A percentile compares a stretch with the other conserved stretches of the same genome.
These are phyloP conservation scores for Mugil cephalus DNA, from an alignment of 2,113 vertebrate genomes.

Conservation along the genomic window DNA sequence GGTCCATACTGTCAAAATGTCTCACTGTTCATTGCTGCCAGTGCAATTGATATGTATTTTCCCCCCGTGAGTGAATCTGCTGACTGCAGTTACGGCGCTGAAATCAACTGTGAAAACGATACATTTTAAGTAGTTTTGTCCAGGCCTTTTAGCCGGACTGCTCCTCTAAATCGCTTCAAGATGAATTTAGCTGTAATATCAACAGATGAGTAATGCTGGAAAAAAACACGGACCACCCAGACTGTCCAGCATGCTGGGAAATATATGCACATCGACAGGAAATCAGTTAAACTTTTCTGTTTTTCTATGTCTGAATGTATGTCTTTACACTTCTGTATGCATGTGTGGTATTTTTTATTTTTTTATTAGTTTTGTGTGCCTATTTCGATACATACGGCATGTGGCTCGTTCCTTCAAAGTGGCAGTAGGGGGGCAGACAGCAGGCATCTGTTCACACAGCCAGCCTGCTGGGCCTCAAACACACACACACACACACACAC, in stretches of 20 bases:
- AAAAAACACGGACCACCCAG: slow-evolving; percentile 10
- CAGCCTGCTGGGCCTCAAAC: slow-evolving; percentile 15
- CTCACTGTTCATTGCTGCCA: too few species aligned
- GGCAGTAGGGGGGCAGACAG: slow-evolving; percentile 19
- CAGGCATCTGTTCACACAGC: slow-evolving; percentile 44
- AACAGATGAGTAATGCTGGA: slow-evolving; percentile 9
- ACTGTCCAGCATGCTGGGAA: slow-evolving; percentile 7
- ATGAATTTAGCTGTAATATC: neutral
- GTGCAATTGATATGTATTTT: too few species aligned
- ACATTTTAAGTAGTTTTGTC: too few species aligned
- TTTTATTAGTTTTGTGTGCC: too few species aligned
- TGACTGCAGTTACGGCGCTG: neutral
- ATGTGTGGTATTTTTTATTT: neutral
- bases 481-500: slow-evolving; percentile 13
- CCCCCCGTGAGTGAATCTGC: too few species aligned
- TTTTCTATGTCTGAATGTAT: neutral
- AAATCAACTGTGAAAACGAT: too few species aligned
- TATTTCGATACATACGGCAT: neutral
- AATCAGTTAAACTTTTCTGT: neutral
- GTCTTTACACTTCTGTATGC: neutral
- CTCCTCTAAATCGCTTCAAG: neutral
- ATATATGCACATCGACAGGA: neutral
- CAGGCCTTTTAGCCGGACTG: neutral
- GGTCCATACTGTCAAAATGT: too few species aligned
- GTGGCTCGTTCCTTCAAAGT: slow-evolving; percentile 11